Evolutionary conservation across 2,797 vertebrate genomes (phyloP), one percentile per base, ranked within the genome.

Genomic region (Oreortyx pictus): DNA sequence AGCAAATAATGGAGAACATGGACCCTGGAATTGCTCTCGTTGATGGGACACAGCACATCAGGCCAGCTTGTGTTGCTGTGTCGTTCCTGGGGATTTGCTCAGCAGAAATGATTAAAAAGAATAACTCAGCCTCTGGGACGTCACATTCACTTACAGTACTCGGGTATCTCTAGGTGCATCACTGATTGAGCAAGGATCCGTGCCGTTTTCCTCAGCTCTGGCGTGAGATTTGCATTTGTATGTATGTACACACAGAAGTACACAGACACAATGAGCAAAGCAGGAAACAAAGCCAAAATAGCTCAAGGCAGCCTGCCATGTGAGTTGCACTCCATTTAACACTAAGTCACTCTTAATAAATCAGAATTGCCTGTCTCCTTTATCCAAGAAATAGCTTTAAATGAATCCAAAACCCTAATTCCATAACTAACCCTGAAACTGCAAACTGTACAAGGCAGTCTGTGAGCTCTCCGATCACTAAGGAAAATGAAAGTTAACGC

Each of bases 261-360:
- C 76, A 65, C 73, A 85, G 59, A 57, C 2, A 33, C 82, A 70
- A 33, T 2, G 56, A 93, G 86, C 62, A 93, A 90, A 90, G 89
- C 46, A 64, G 74, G 88, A 90, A 94, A 87, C 24, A 6, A 89
- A 92, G 86, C 92, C 93, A 94, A 52, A 89, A 96, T 20, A 67
- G 93, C 90, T 94, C 86, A 87, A 85, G 93, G 93, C 94, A 94
- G 84, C 76, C 60, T 71, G 47, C 65, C 66, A 77, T 33, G 49
- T 37, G 84, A 79, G 68, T 12, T 93, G 90, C 68, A 89, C 79
- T 87, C 73, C 76, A 83, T 83, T 93, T 93, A 95, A 88, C 73
- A 92, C 92, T 66, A 94, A 94, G 93, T 93, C 90, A 86, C 76
- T 93, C 89, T 83, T 72, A 88, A 89, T 94, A 91, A 89, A 96